Conservation (phyloP, 2,113 vertebrate species). For the Stictonetta naevosa region DNA sequence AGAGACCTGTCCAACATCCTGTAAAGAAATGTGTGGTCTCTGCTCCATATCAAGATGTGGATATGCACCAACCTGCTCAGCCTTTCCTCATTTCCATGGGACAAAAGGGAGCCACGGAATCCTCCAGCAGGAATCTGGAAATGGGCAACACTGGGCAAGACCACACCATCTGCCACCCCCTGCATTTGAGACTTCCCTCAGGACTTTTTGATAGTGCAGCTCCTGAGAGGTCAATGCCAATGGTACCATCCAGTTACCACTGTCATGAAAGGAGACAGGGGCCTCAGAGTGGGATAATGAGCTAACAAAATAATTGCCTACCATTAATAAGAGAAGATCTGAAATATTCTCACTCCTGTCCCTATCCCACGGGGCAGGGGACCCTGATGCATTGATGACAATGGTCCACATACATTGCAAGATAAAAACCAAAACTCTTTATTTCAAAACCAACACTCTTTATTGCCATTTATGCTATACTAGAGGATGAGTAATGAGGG, state of each 20-base stretch:
- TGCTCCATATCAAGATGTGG: background rate
- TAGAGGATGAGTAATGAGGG: background rate
- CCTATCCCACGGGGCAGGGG: background rate
- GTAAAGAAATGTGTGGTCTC: background rate
- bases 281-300: background rate
- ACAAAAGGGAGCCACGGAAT: background rate
- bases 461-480: background rate
- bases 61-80: background rate
- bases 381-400: background rate
- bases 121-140: background rate
- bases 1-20: background rate
- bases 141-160: background rate
- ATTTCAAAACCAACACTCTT: background rate
- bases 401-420: background rate
- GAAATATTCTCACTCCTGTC: background rate
- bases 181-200: background rate
- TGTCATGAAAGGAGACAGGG: background rate
- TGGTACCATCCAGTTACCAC: background rate
- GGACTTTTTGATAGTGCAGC: background rate
- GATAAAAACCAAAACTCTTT: background rate
- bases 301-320: background rate
- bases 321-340: background rate
- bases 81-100: background rate
- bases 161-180: background rate
- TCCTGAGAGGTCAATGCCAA: rapidly evolving